phyloP scores from a whole-genome alignment of 1,140 invertebrate genomes.

The Pogonognathellus flavescens region DNA sequence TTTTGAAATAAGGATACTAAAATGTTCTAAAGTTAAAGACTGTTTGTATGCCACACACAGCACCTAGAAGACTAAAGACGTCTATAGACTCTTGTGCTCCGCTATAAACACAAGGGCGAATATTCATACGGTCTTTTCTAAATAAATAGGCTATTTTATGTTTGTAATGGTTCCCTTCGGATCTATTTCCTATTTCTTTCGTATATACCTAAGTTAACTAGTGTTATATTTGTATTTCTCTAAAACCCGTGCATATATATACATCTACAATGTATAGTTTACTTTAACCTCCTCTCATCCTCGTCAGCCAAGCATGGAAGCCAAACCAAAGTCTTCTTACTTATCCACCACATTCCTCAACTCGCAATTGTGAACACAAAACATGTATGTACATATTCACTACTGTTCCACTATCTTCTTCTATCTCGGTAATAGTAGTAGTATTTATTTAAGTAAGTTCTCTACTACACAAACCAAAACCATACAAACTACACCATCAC shows the following conservation, averaged over 20 bases:
- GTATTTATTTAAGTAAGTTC: too few species aligned
- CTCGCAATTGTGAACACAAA: too few species aligned
- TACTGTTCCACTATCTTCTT: too few species aligned
- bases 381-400: too few species aligned
- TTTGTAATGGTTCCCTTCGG: constrained; percentile 55
- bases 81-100: too few species aligned
- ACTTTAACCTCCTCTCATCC: not conserved
- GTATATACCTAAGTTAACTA: not conserved
- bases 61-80: not conserved
- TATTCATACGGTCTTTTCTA: constrained; percentile 37
- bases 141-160: constrained; percentile 58
- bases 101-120: not conserved
- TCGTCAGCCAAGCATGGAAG: too few species aligned
- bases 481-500: too few species aligned
- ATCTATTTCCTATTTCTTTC: constrained; percentile 29
- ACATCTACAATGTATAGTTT: not conserved
- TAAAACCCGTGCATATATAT: not conserved
- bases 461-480: too few species aligned
- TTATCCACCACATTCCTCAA: too few species aligned
- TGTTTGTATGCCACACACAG: not conserved
- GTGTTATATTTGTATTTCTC: not conserved
- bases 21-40: not conserved
- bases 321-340: too few species aligned
- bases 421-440: too few species aligned
- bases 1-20: not conserved